phyloP scores from a whole-genome alignment of 2,888 invertebrate species.

The Hydrotaea diabolus region DNA sequence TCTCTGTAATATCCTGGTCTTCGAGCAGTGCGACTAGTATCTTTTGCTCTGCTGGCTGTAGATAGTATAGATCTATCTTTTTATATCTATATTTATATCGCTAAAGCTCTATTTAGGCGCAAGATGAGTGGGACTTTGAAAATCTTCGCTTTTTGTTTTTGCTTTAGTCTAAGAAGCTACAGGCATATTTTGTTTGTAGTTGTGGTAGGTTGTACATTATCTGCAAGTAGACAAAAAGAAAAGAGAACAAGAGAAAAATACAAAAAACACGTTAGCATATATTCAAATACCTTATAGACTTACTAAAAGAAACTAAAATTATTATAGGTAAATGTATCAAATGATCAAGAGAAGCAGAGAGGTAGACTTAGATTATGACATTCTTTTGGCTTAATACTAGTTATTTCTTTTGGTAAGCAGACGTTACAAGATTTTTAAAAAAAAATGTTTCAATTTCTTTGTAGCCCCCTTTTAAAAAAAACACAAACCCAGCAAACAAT shows the following conservation, averaged over 20 bases:
- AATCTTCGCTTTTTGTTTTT: not conserved
- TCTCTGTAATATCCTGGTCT: slow-evolving; percentile 3
- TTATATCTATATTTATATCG: too few species aligned
- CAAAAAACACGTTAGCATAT: slow-evolving; percentile 32
- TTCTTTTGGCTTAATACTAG: not conserved
- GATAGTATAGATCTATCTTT: too few species aligned
- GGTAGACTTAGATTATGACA: too few species aligned
- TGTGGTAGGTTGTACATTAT: slow-evolving; percentile 25
- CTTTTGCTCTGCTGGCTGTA: not conserved
- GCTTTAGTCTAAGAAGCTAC: slow-evolving; percentile 31
- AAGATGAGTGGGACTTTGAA: not conserved
- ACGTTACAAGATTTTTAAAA: not conserved
- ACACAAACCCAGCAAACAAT: slow-evolving; percentile 12
- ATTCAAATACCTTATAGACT: not conserved
- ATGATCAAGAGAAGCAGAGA: slow-evolving; percentile 25
- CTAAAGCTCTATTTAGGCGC: too few species aligned
- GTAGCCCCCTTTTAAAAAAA: not conserved
- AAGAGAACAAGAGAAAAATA: slow-evolving; percentile 38
- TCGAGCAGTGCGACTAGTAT: slow-evolving; percentile 18
- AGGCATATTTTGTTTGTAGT: slow-evolving; percentile 28
- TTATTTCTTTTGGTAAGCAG: not conserved
- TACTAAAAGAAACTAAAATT: not conserved
- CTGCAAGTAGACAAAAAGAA: slow-evolving; percentile 10
- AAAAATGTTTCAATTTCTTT: too few species aligned
- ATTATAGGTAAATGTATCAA: not conserved